Conservation (phyloP, 2,113 vertebrate species). For the Sinocyclocheilus rhinocerous region DNA sequence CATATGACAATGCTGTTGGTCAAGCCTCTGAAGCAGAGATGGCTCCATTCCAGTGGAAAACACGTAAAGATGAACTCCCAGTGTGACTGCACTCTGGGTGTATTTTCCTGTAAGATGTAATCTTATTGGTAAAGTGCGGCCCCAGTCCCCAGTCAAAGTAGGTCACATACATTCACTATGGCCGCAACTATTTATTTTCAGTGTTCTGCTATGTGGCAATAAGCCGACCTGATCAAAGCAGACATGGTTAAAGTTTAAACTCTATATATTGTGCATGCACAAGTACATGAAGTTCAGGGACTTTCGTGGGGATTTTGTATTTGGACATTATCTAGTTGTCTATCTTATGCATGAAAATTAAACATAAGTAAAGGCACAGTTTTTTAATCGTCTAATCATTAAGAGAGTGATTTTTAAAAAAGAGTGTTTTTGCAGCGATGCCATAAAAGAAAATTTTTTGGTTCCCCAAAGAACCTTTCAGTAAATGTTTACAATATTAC, state of each 20-base stretch:
- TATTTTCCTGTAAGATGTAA: slow-evolving; percentile 53
- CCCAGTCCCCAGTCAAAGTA: slow-evolving; percentile 62
- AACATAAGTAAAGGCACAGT: not conserved
- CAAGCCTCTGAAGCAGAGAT: slow-evolving; percentile 9
- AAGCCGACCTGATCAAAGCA: not conserved
- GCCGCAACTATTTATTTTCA: slow-evolving; percentile 61
- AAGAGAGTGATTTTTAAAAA: too few species aligned
- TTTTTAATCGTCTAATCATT: not conserved
- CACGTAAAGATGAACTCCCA: slow-evolving; percentile 31
- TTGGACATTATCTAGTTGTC: not conserved
- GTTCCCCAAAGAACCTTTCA: too few species aligned
- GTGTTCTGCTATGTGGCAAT: slow-evolving; percentile 23
- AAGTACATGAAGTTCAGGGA: not conserved
- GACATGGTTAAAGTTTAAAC: slow-evolving; percentile 14
- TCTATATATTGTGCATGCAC: not conserved
- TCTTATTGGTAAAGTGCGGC: slow-evolving; percentile 51
- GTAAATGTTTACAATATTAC: too few species aligned
- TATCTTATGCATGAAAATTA: not conserved
- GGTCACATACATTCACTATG: slow-evolving; percentile 63
- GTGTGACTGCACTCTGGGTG: slow-evolving; percentile 23
- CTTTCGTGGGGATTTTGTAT: not conserved
- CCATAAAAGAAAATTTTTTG: too few species aligned
- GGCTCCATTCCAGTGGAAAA: slow-evolving; percentile 29
- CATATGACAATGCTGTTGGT: not conserved
- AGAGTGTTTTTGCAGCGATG: too few species aligned